Evolutionary conservation across 2,113 vertebrate genomes (phyloP).

Genomic region (chimpanzee (Pan troglodytes)): NHGRI_mPanTro3-v2.1_pri NC_072409.2:14571001-14571500

Average conservation of each 20-base stretch:
- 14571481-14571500: not conserved
- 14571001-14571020: no score
- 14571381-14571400: not conserved
- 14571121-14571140: no score
- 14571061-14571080: no score
- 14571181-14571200: conserved; percentile 10
- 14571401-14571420: conserved; percentile 5
- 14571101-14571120: no score
- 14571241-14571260: not conserved
- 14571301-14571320: not conserved
- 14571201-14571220: not conserved
- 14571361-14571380: not conserved
- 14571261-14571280: not conserved
- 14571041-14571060: no score
- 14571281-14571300: not conserved
- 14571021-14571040: no score
- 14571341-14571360: conserved; percentile 17
- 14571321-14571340: not conserved
- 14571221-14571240: not conserved
- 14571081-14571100: no score
- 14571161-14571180: not conserved
- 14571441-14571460: not conserved
- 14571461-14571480: conserved; percentile 10
- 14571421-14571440: conserved; percentile 16
- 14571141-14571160: no score